Evolutionary conservation across 2,113 vertebrate genomes (phyloP).

Genomic region (Rhinoderma darwinii): DNA sequence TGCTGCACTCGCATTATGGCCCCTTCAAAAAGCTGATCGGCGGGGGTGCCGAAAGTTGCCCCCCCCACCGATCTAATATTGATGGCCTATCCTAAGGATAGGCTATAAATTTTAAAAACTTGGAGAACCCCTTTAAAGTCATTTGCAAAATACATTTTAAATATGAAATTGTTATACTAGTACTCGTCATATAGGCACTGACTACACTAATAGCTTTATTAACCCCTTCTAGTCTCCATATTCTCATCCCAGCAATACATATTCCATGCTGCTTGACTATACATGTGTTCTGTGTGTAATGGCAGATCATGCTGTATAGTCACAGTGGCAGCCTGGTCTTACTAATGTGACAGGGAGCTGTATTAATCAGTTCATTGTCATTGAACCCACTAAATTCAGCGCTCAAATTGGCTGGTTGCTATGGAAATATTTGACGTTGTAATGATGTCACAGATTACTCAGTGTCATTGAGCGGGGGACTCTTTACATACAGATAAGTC

Average conservation of each 20-base stretch:
- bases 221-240: neutral
- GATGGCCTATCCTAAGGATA: too few species aligned
- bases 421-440: neutral
- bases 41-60: too few species aligned
- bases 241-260: too few species aligned
- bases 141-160: too few species aligned
- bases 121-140: too few species aligned
- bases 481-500: neutral
- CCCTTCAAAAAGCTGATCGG: too few species aligned
- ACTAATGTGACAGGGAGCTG: neutral
- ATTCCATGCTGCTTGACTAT: neutral
- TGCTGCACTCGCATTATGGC: too few species aligned
- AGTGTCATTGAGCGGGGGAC: neutral
- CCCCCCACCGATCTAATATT: too few species aligned
- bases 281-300: neutral
- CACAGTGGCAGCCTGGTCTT: neutral
- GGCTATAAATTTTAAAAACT: too few species aligned
- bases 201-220: constrained; percentile 4
- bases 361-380: neutral
- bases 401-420: neutral
- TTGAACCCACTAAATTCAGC: neutral
- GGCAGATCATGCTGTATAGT: neutral
- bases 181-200: too few species aligned
- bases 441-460: neutral
- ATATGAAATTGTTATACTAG: too few species aligned